These are phyloP conservation scores for Apeira syringaria DNA, from an alignment of 2,888 invertebrate species.

Conservation along the genomic window DNA sequence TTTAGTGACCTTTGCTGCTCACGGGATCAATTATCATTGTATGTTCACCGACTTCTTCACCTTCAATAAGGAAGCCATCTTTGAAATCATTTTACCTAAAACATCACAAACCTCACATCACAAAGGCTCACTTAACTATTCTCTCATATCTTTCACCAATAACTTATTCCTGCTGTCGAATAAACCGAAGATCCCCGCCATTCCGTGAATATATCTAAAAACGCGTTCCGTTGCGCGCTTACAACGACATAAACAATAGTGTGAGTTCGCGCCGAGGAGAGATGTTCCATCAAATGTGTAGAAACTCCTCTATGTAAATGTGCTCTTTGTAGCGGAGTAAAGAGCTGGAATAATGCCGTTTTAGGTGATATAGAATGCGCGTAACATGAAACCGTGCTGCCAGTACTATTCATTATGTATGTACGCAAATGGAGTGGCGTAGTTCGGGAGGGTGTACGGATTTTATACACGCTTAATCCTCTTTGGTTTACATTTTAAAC, in stretches of 20 bases:
- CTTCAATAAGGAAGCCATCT: too few relatives aligned
- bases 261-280: constrained; percentile 29
- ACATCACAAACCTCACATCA: too few relatives aligned
- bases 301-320: constrained; percentile 34
- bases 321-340: constrained; percentile 20
- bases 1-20: too few relatives aligned
- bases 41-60: too few relatives aligned
- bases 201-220: constrained; percentile 44
- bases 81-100: too few relatives aligned
- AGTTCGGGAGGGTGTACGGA: constrained; percentile 33
- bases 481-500: constrained; percentile 32
- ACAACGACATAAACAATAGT: constrained; percentile 39
- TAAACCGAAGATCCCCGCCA: constrained; percentile 46
- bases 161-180: constrained; percentile 44
- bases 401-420: constrained; percentile 34
- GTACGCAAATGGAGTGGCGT: constrained; percentile 33
- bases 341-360: constrained; percentile 22
- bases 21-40: too few relatives aligned
- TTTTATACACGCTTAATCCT: constrained; percentile 31
- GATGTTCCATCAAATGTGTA: constrained; percentile 40
- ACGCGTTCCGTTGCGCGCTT: constrained; percentile 43
- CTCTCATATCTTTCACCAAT: constrained; percentile 46
- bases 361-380: constrained; percentile 26
- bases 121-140: constrained; percentile 58
- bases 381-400: constrained; percentile 28